Percentiles rank a stretch among this genome's conserved stretches.
These are phyloP conservation scores for Oegoconia quadripuncta DNA, from an alignment of 2,888 invertebrate species.

Conservation along the genomic window DNA sequence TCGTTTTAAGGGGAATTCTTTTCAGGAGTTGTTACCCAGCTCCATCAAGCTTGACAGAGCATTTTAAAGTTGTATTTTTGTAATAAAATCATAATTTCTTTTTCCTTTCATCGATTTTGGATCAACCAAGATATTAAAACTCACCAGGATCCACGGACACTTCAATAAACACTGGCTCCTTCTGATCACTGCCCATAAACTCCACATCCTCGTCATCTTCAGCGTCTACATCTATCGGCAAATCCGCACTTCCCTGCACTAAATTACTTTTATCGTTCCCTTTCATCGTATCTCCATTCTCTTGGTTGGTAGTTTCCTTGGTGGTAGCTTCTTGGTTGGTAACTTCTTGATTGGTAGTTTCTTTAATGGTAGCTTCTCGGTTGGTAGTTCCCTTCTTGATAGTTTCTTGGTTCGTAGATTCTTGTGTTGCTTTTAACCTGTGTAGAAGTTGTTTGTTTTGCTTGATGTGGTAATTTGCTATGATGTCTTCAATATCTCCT, in stretches of 20 bases:
- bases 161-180: slow-evolving; percentile 49
- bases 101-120: no score
- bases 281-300: neutral
- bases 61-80: no score
- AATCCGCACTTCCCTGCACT: no score
- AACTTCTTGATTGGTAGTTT: neutral
- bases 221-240: no score
- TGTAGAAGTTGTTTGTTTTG: slow-evolving; percentile 31
- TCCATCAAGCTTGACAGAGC: no score
- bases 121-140: neutral
- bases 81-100: no score
- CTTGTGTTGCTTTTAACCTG: slow-evolving; percentile 13
- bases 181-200: slow-evolving; percentile 3
- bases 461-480: slow-evolving; percentile 59
- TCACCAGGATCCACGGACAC: slow-evolving; percentile 48
- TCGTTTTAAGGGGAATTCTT: no score
- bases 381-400: slow-evolving; percentile 10
- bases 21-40: no score
- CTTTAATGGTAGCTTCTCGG: slow-evolving; percentile 3
- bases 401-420: slow-evolving; percentile 17
- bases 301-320: neutral
- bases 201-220: slow-evolving; percentile 2
- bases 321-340: neutral
- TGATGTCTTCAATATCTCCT: slow-evolving; percentile 59
- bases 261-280: no score